Evolutionary conservation across 2,888 invertebrate genomes (phyloP), one percentile per base, ranked within the genome.

Genomic region (Ceratothoa steindachneri): DNA sequence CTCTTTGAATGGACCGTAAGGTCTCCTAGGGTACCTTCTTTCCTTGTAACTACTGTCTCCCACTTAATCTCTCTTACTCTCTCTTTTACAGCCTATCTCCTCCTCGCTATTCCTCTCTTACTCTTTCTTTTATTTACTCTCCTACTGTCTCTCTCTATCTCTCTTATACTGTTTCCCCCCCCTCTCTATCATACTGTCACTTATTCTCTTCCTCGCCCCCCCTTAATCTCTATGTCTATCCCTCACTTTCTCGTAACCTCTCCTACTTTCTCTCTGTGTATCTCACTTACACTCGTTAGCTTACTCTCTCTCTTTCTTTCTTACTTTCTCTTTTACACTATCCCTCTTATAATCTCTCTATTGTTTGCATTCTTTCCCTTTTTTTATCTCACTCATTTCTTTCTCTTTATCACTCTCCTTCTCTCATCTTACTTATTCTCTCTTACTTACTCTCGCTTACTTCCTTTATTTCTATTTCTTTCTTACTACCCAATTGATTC

Each of bases 151-250:
- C 7, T 64, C 64, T 5, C 7, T 5, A 2, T 27, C 7, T 5
- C 7, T 27, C 27, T 5, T 1, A 2, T 4, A 2, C 7, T 27
- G 2, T 5, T 4, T 27, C 29, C 12, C 24, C 1, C 24, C 24
- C 22, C 64, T 64, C 64, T 64, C 64, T 64, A n/a, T 64, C 64
- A 19, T 24, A 19, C 64, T 64, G 19, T 64, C 64, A 19, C 64
- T 64, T 24, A 19, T 24, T 64, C 64, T 64, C 64, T 64, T 24
- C 22, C 64, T 64, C 64, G 15, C 64, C 22, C 64, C 22, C 64
- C 22, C 64, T 64, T 24, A 19, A n/a, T 64, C 64, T 64, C 64
- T 64, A n/a, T 64, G 1, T 4, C 64, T 64, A 1, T 64, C 64
- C 1, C 2, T 64, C 64, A 12, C 60, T 60, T 19, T 41, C 41